These are phyloP conservation scores for Popillia japonica DNA, from an alignment of 1,140 invertebrate genomes.

Conservation along the genomic window DNA sequence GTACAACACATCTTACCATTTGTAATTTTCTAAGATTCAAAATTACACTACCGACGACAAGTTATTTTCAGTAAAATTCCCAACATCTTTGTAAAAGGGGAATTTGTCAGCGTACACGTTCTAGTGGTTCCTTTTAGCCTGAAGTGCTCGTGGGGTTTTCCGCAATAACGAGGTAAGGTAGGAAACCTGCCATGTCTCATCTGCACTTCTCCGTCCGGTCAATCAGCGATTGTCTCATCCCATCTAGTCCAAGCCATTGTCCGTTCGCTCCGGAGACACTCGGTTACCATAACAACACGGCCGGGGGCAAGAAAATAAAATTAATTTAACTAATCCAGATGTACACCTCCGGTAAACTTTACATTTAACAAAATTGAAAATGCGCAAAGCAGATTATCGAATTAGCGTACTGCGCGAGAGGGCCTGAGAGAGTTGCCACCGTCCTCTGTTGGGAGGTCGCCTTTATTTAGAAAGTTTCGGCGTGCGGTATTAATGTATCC, in stretches of 20 bases:
- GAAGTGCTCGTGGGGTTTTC: slow-evolving; percentile 21
- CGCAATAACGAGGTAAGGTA: slow-evolving; percentile 26
- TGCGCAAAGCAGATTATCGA: slow-evolving; percentile 38
- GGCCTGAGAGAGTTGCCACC: not conserved
- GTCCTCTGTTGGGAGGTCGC: not conserved
- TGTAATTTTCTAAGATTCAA: not conserved
- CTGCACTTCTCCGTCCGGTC: slow-evolving; percentile 34
- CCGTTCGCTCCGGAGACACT: slow-evolving; percentile 35
- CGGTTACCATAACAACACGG: slow-evolving; percentile 32
- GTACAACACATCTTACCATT: no score
- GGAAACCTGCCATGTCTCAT: slow-evolving; percentile 28
- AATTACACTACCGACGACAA: not conserved
- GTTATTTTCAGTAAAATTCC: not conserved
- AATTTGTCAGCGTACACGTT: slow-evolving; percentile 20
- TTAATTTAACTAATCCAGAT: slow-evolving; percentile 38
- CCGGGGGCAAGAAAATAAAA: slow-evolving; percentile 35
- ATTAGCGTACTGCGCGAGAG: not conserved
- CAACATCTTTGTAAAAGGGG: not conserved
- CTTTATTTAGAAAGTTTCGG: slow-evolving; percentile 27
- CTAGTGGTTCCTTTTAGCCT: slow-evolving; percentile 31
- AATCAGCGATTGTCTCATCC: slow-evolving; percentile 36
- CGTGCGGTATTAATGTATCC: slow-evolving; percentile 22
- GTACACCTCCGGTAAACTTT: slow-evolving; percentile 36
- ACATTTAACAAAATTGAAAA: slow-evolving; percentile 40
- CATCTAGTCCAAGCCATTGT: slow-evolving; percentile 35